Evolutionary conservation across 2,797 vertebrate genomes (phyloP), one percentile per base, ranked within the genome.

Genomic region (Paedocypris micromegethes): DNA sequence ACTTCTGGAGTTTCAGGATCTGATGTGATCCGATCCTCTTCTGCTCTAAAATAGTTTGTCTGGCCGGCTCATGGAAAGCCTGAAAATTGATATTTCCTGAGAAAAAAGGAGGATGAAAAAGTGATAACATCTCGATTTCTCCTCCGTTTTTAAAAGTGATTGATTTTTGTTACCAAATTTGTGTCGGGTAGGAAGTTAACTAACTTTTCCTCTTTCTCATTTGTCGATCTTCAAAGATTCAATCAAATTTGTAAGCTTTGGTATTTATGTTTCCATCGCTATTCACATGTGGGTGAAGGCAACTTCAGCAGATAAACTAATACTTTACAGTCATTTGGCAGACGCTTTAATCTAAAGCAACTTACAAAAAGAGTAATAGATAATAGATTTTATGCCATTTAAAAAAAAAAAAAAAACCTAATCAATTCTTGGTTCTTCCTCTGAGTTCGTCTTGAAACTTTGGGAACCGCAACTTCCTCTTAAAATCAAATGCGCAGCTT

Each of bases 111-210:
- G 53, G 58, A 7, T 38, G 1, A 3, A 42, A 40, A 50, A 42
- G 58, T 56, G 70, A 64, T 65, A 71, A 57, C 61, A 46, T 74
- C 73, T 73, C 60, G 64, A 67, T 60, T 69, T 66, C 71, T 54
- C 68, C 62, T 57, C 57, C 70, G 66, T 65, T 75, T 75, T 77
- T 1, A 61, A 72, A 23, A 43, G 39, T 74, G 75, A 79, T 75
- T 75, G 78, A 79, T 77, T 72, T 58, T 63, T 54, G 46, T 58
- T 46, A 48, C 60, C 75, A 58, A 56, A 70, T 65, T 68, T 58
- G 52, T 77, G 78, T 68, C 75, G 70, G 73, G 62, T 70, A 71
- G 75, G 65, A 75, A 74, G 73, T 77, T 77, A 72, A n/a, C n/a
- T 68, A 77, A 72, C 68, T 62, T 61, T 73, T 75, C 59, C 8